Conservation (phyloP, 2,797 vertebrate genomes). For the Gymnoscopelus microlampas region DNA sequence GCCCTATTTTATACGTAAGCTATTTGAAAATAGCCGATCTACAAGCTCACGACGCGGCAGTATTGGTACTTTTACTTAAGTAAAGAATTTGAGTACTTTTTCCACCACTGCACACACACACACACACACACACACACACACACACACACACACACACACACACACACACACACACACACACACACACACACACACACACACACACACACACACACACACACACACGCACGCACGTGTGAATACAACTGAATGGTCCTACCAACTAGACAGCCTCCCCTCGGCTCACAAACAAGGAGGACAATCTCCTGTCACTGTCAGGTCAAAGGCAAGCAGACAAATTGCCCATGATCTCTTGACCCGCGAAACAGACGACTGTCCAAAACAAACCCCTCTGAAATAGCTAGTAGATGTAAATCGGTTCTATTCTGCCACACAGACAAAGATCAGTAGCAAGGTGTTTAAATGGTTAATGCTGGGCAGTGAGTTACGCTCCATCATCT, state of each 20-base stretch:
- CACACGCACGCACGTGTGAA: not conserved
- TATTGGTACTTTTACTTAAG: too few relatives aligned
- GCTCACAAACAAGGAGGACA: conserved; percentile 39
- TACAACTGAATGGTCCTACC: conserved; percentile 21
- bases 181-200: conserved; percentile 15
- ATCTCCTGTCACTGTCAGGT: conserved; percentile 58
- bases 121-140: not conserved
- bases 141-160: too few relatives aligned
- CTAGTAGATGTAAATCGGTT: conserved; percentile 25
- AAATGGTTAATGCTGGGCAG: conserved; percentile 5
- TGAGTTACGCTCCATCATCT: not conserved
- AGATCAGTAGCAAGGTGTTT: conserved; percentile 19
- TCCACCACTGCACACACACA: conserved; percentile 11
- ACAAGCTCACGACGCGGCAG: too few relatives aligned
- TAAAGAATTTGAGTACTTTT: too few relatives aligned
- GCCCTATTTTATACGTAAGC: too few relatives aligned
- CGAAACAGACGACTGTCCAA: conserved; percentile 40
- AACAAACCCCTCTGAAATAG: conserved; percentile 33
- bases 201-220: conserved; percentile 22
- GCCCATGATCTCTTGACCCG: conserved; percentile 62
- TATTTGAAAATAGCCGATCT: too few relatives aligned
- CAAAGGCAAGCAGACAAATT: conserved; percentile 64
- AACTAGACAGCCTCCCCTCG: conserved; percentile 36
- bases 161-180: not conserved
- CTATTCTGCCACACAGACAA: conserved; percentile 13